phyloP scores from a whole-genome alignment of 1,140 invertebrate genomes.

The Colletes latitarsis region DNA sequence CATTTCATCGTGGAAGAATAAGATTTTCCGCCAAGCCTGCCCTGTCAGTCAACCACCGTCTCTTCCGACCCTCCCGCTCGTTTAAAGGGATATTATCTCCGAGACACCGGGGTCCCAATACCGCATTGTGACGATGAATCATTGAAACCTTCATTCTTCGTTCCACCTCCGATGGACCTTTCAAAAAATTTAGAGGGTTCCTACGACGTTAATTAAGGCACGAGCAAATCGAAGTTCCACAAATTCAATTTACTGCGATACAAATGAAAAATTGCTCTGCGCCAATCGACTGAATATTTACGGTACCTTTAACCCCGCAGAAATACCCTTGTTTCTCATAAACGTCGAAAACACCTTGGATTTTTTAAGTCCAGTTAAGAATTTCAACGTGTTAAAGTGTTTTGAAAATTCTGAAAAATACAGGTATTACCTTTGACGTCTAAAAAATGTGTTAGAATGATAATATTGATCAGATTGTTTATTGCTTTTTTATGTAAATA shows the following conservation, averaged over 20 bases:
- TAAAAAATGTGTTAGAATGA: no score
- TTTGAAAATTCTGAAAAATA: no score
- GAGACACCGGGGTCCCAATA: constrained; percentile 46
- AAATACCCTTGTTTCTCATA: no score
- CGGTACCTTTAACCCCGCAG: no score
- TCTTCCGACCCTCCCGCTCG: constrained; percentile 44
- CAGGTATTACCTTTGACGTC: no score
- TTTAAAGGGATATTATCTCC: constrained; percentile 64
- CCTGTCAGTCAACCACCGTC: constrained; percentile 46
- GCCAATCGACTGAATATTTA: not conserved
- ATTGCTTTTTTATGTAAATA: no score
- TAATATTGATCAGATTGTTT: no score
- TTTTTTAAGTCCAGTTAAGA: no score
- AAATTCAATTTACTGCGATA: constrained; percentile 23
- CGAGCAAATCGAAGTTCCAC: constrained; percentile 23
- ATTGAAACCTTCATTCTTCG: constrained; percentile 58
- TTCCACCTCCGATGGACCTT: constrained; percentile 5
- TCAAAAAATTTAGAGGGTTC: constrained; percentile 41
- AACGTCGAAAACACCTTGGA: no score
- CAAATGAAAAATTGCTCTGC: constrained; percentile 9
- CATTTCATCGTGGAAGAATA: constrained; percentile 46
- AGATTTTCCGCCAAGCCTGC: constrained; percentile 48
- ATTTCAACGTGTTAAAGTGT: no score
- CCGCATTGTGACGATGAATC: constrained; percentile 62
- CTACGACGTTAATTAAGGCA: constrained; percentile 61